These are phyloP conservation scores for Cirrhinus molitorella DNA, from an alignment of 2,797 vertebrate species.

Conservation along the genomic window DNA sequence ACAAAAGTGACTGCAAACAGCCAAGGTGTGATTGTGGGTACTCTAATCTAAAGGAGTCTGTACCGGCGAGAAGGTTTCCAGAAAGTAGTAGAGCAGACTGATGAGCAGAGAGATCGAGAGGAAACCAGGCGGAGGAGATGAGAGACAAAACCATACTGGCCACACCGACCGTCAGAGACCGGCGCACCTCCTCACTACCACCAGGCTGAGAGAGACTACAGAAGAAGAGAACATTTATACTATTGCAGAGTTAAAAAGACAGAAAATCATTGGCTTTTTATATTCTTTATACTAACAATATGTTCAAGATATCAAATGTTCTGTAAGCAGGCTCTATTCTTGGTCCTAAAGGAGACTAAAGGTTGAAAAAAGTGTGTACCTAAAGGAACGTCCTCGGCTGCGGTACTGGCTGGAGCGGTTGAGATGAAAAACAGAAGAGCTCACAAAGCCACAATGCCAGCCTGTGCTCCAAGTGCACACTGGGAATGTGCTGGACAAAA, in stretches of 20 bases:
- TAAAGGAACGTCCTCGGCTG: constrained; percentile 71
- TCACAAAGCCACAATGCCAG: constrained; percentile 95
- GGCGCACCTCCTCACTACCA: constrained; percentile 80
- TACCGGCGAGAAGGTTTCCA: constrained; percentile 95
- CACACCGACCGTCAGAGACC: constrained; percentile 88
- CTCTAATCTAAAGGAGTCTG: neutral
- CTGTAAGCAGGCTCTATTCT: no score
- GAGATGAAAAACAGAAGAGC: constrained; percentile 64
- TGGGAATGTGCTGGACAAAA: constrained; percentile 88
- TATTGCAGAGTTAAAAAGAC: neutral
- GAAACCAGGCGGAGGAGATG: constrained; percentile 97
- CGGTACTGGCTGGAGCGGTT: constrained; percentile 68
- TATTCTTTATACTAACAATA: neutral
- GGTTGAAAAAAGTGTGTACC: constrained; percentile 60
- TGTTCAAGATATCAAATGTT: no score
- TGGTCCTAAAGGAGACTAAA: no score
- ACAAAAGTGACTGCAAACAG: neutral
- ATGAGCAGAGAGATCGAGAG: constrained; percentile 93
- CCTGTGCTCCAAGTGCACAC: constrained; percentile 92
- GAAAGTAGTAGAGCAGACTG: constrained; percentile 92
- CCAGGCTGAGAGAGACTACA: constrained; percentile 84
- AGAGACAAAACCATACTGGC: constrained; percentile 89
- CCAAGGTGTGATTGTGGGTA: neutral
- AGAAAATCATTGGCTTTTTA: neutral
- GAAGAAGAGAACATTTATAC: neutral